Base-by-base conservation (phyloP, 2,113 vertebrate species). In the Leuciscus idus region DNA sequence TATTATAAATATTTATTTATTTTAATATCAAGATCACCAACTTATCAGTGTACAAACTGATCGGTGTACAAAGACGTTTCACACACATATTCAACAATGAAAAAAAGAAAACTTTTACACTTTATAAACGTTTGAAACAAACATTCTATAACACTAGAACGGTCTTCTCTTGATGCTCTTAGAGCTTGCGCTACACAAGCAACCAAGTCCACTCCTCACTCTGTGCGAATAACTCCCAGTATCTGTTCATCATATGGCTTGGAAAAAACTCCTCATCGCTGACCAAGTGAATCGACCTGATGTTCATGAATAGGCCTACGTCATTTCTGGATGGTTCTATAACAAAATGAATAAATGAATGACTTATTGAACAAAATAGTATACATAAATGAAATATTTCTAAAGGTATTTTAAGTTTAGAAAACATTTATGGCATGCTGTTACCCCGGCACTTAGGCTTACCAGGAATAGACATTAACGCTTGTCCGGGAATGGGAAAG, bases 251-350 rank as follows among this genome's bases (percentile, higher is more conserved):
- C 23, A 92, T 3, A 50, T 93, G 87, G 6, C 89, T 93, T 0
- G 97, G 96, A 6, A 97, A 86, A 84, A 97, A 91, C 89, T 97
- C 97, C n/a, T 96, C 94, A 81, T 96, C 88, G 4, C 61, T 64
- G 70, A 95, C 90, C 86, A 96, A 43, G 43, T 92, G 84, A 87
- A 95, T 84, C 21, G 94, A 94, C 59, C 55, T 90, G 89, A 97
- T 92, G 10, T 94, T 92, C 90, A 95, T 93, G 36, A 96, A 90
- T 70, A 43, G 43, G 43, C 43, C 43, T 9, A 19, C 76, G 5
- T 78, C 90, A 15, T 88, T 89, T 57, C 23, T n/a, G 30, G 86
- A 89, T 66, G 87, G 74, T 23, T 87, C 97, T 98, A 92, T 72
- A 90, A 92, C 89, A 39, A 30, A 19, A 73, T 66, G 23, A 39